A percentile compares a stretch with the other conserved stretches of the same genome.
phyloP scores from a whole-genome alignment of 2,888 invertebrate species.

The Hypsopygia costalis region DNA sequence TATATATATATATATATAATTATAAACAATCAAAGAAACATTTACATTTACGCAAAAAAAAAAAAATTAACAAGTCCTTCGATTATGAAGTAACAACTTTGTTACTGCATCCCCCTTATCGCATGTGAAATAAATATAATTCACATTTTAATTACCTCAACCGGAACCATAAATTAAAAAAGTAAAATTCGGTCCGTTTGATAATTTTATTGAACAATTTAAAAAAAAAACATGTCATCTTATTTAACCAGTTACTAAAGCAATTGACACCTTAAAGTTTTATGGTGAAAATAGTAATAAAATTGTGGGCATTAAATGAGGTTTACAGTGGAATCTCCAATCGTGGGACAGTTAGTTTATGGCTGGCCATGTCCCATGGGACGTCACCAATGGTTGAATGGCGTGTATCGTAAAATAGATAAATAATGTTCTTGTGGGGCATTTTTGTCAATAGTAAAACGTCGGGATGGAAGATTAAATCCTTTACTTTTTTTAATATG shows the following conservation, averaged over 20 bases:
- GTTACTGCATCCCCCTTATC: no score
- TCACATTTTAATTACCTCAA: no score
- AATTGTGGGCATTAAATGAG: slow-evolving; percentile 52
- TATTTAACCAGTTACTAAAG: slow-evolving; percentile 20
- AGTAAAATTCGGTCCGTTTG: not conserved
- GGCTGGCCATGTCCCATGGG: slow-evolving; percentile 33
- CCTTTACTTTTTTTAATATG: not conserved
- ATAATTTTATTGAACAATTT: slow-evolving; percentile 4
- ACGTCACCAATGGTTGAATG: slow-evolving; percentile 60
- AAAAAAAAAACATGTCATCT: slow-evolving; percentile 5
- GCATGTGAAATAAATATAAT: no score
- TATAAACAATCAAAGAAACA: no score
- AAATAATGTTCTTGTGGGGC: slow-evolving; percentile 48
- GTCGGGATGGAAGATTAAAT: not conserved
- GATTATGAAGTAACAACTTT: no score
- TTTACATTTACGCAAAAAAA: no score
- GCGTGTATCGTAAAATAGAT: slow-evolving; percentile 61
- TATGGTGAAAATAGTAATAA: slow-evolving; percentile 50
- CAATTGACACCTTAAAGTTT: slow-evolving; percentile 71
- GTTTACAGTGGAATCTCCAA: slow-evolving; percentile 61
- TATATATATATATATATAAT: no score
- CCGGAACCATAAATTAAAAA: not conserved
- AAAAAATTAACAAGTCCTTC: no score
- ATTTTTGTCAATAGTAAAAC: slow-evolving; percentile 10
- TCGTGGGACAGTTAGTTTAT: slow-evolving; percentile 57